phyloP scores from a whole-genome alignment of 2,113 vertebrate species.

The Zosterops pallidus region DNA sequence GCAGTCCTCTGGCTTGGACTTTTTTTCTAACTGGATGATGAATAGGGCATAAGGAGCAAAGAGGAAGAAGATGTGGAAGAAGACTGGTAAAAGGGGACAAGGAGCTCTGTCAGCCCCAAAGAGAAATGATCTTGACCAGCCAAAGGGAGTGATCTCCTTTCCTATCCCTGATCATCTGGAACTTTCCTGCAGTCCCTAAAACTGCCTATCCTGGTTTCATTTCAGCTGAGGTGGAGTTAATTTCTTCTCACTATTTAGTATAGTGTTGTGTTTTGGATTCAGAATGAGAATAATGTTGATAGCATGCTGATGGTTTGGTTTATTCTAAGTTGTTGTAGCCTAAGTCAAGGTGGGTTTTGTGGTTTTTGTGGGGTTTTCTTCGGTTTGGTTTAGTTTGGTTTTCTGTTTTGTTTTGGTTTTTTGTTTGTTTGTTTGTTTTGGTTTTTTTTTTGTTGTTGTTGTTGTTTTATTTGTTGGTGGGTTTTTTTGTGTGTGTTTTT shows the following conservation, averaged over 20 bases:
- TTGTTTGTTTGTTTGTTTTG: too few species aligned
- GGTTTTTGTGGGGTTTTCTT: too few species aligned
- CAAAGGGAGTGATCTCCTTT: not conserved
- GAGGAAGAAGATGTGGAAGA: not conserved
- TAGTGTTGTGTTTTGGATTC: not conserved
- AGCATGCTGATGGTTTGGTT: not conserved
- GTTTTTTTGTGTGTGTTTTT: too few species aligned
- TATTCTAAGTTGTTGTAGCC: not conserved
- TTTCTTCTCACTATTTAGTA: not conserved
- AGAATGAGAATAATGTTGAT: not conserved
- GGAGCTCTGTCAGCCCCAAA: not conserved
- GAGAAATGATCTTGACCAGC: not conserved
- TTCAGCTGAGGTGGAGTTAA: not conserved
- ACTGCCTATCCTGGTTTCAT: not conserved
- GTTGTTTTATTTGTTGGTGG: too few species aligned
- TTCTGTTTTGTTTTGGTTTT: too few species aligned
- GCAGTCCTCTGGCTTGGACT: not conserved
- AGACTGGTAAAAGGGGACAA: not conserved
- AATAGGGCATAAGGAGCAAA: not conserved
- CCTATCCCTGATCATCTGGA: not conserved
- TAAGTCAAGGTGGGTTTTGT: not conserved
- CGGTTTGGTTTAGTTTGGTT: too few species aligned
- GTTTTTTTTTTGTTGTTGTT: too few species aligned
- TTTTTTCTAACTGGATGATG: not conserved
- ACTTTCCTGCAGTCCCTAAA: not conserved